Conservation (phyloP, 1,140 invertebrate genomes). For the Drosophila willistoni region DNA sequence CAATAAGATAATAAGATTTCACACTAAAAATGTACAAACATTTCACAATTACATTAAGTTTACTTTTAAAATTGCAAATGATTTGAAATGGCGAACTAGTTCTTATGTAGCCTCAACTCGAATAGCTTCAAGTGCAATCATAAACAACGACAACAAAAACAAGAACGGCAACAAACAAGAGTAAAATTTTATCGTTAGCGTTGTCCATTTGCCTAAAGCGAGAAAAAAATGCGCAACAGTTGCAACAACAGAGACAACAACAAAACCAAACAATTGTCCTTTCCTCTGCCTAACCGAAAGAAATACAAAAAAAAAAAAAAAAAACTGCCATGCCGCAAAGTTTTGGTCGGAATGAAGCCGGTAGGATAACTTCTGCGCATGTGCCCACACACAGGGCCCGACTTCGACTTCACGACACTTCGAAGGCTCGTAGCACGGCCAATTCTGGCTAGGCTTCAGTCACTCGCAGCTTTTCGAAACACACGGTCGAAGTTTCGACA, state of each 20-base stretch:
- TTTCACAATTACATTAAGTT: not conserved
- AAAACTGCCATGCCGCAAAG: not conserved
- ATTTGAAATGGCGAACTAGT: constrained; percentile 14
- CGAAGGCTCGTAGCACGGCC: constrained; percentile 12
- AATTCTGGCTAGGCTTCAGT: constrained; percentile 42
- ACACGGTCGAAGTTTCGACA: constrained; percentile 41
- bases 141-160: constrained; percentile 49
- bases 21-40: not conserved
- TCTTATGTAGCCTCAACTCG: constrained; percentile 28
- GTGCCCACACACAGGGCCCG: constrained; percentile 66
- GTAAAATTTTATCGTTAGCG: constrained; percentile 41
- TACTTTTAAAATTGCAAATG: not conserved
- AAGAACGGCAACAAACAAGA: not conserved
- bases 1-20: no score
- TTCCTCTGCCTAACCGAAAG: constrained; percentile 49
- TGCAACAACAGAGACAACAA: constrained; percentile 52
- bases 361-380: constrained; percentile 62
- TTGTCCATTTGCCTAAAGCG: constrained; percentile 48
- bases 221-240: constrained; percentile 77
- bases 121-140: constrained; percentile 43
- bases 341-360: constrained; percentile 34
- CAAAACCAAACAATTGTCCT: constrained; percentile 74
- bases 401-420: not conserved
- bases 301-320: constrained; percentile 2
- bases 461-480: constrained; percentile 58